Percentiles rank a stretch among this genome's conserved stretches.
These are phyloP conservation scores for Nibea albiflora DNA, from an alignment of 2,113 vertebrate species.

Conservation along the genomic window DNA sequence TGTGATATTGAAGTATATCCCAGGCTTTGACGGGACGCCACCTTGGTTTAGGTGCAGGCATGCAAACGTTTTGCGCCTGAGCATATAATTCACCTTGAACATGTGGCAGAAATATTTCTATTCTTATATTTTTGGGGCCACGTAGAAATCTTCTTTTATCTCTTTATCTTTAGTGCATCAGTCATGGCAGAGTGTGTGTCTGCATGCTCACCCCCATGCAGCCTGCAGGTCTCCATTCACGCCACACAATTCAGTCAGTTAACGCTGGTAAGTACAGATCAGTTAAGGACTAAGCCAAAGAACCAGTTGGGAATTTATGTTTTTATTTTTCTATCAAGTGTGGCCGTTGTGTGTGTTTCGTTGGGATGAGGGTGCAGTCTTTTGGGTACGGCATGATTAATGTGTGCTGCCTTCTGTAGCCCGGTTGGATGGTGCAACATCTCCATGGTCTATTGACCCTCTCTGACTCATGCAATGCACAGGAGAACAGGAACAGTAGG, in stretches of 20 bases:
- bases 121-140: background rate
- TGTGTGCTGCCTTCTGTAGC: conserved; percentile 67
- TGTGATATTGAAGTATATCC: background rate
- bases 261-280: background rate
- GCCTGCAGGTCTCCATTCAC: conserved; percentile 18
- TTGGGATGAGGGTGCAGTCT: conserved; percentile 68
- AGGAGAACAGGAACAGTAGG: conserved; percentile 2
- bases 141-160: background rate
- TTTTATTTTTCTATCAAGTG: conserved; percentile 52
- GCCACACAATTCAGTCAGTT: background rate
- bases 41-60: background rate
- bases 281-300: conserved; percentile 26
- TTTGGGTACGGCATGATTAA: conserved; percentile 70
- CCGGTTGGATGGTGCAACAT: conserved; percentile 66
- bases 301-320: conserved; percentile 8
- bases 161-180: background rate
- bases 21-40: background rate
- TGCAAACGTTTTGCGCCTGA: background rate
- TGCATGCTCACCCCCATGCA: background rate
- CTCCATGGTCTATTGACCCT: conserved; percentile 73
- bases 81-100: background rate
- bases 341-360: conserved; percentile 24
- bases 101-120: background rate
- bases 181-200: background rate
- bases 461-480: conserved; percentile 78